Evolutionary conservation across 2,797 vertebrate genomes (phyloP).

Genomic region (Anabas testudineus): DNA sequence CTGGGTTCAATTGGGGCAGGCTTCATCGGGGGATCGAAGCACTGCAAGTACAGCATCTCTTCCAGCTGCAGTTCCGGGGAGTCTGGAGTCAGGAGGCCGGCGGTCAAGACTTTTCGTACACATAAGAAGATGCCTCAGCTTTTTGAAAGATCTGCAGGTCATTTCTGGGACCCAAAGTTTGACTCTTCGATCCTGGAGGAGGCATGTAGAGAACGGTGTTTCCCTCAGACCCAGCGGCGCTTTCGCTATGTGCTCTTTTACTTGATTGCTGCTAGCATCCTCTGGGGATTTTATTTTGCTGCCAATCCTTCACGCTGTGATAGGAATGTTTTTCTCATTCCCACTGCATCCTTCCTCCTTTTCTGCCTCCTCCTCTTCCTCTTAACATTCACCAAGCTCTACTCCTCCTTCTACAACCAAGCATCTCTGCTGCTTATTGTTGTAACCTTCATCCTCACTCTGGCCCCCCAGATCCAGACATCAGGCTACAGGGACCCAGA

Average conservation of each 20-base stretch:
- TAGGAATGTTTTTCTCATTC: conserved; percentile 85
- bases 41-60: conserved; percentile 95
- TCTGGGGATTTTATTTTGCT: conserved; percentile 93
- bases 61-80: conserved; percentile 97
- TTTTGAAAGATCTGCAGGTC: conserved; percentile 94
- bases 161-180: conserved; percentile 98
- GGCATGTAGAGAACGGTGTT: conserved; percentile 95
- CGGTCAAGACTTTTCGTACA: conserved; percentile 80
- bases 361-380: conserved; percentile 91
- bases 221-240: conserved; percentile 94
- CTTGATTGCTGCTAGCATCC: conserved; percentile 87
- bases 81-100: conserved; percentile 84
- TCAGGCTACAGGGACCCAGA: conserved; percentile 76
- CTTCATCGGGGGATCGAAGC: conserved; percentile 85
- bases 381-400: conserved; percentile 92
- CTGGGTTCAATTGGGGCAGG: conserved; percentile 78
- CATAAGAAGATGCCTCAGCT: conserved; percentile 92
- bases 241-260: conserved; percentile 96
- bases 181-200: conserved; percentile 97
- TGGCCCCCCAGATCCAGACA: conserved; percentile 91
- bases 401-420: conserved; percentile 88
- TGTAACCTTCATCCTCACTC: conserved; percentile 89
- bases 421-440: conserved; percentile 90
- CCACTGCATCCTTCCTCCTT: conserved; percentile 88
- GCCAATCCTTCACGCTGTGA: conserved; percentile 86